phyloP scores from a whole-genome alignment of 2,113 vertebrate genomes.

The Rana temporaria region DNA sequence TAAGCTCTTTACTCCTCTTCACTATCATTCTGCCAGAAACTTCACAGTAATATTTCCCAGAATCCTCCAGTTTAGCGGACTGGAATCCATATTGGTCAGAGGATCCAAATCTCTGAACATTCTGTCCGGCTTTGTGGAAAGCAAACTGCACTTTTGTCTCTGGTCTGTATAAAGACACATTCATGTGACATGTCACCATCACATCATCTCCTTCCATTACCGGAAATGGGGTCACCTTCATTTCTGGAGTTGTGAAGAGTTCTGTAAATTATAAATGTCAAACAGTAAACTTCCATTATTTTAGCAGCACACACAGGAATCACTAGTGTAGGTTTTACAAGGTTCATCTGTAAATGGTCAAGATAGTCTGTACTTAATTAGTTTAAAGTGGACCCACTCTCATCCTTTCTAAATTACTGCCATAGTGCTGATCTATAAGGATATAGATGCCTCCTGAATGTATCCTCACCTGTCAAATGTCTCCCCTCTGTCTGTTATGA shows the following conservation, averaged over 20 bases:
- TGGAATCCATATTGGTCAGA: not conserved
- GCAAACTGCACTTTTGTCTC: not conserved
- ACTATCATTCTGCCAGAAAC: not conserved
- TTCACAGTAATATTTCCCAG: constrained; percentile 19
- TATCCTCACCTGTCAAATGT: too few species aligned
- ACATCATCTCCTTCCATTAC: not conserved
- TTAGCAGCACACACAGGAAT: too few species aligned
- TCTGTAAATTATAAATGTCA: not conserved
- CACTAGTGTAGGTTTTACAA: too few species aligned
- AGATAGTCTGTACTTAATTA: too few species aligned
- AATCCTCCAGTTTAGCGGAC: not conserved
- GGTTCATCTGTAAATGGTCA: too few species aligned
- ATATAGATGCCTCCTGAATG: too few species aligned
- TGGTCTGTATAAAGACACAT: not conserved
- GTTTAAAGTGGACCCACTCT: too few species aligned
- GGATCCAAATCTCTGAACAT: not conserved
- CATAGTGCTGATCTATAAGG: too few species aligned
- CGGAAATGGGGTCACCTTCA: not conserved
- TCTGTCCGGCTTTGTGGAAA: not conserved
- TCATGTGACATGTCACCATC: constrained; percentile 11
- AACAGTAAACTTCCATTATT: too few species aligned
- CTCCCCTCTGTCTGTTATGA: too few species aligned
- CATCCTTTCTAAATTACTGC: too few species aligned
- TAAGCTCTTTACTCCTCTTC: not conserved
- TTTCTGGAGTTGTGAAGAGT: not conserved